A percentile compares a stretch with the other conserved stretches of the same genome.
These are phyloP conservation scores for Eupithecia exiguata DNA, from an alignment of 2,888 invertebrate species.

Conservation along the genomic window DNA sequence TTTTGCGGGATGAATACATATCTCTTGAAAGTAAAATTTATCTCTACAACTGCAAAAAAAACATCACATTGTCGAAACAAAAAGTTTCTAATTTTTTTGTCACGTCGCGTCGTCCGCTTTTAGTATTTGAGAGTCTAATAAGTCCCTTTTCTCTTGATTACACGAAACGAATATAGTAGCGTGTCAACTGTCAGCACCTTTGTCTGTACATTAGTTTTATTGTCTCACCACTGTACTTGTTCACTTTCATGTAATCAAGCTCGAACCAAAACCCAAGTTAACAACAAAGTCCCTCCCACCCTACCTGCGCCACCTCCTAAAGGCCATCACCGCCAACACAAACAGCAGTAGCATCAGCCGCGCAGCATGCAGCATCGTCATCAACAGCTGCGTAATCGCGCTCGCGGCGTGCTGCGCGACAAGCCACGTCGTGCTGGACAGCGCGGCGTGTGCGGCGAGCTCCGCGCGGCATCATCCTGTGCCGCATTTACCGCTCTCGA, in stretches of 20 bases:
- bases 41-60: no score
- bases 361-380: slow-evolving; percentile 47
- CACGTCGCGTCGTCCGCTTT: not conserved
- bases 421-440: slow-evolving; percentile 45
- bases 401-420: slow-evolving; percentile 49
- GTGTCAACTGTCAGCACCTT: not conserved
- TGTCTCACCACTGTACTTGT: not conserved
- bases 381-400: slow-evolving; percentile 57
- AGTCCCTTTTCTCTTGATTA: not conserved
- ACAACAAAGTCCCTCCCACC: not conserved
- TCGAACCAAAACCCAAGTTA: not conserved
- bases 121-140: not conserved
- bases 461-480: slow-evolving; percentile 85
- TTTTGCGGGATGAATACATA: no score
- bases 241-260: not conserved
- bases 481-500: slow-evolving; percentile 94
- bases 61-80: no score
- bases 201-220: not conserved
- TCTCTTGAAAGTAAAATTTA: no score
- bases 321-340: slow-evolving; percentile 42
- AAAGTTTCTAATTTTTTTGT: not conserved
- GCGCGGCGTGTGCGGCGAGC: slow-evolving; percentile 64
- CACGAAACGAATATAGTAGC: not conserved
- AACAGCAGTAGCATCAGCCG: slow-evolving; percentile 58
- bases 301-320: slow-evolving; percentile 20